Evolutionary conservation across 2,888 invertebrate species (phyloP).

Genomic region (Chaetogeoica ovagalla): DNA sequence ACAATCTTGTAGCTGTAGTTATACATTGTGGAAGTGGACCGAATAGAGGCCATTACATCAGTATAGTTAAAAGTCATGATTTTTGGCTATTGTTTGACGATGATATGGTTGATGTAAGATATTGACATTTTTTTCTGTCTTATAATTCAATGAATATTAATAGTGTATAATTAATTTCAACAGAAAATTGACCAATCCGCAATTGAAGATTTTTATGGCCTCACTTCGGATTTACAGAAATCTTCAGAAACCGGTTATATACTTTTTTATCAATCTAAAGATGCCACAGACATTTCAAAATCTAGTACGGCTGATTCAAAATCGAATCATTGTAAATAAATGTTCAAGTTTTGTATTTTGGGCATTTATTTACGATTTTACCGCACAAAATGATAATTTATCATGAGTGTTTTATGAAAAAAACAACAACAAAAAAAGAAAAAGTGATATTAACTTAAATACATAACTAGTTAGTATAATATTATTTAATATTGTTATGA

Average conservation of each 20-base stretch:
- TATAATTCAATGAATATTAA: background rate
- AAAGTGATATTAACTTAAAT: conserved; percentile 46
- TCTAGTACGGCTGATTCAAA: conserved; percentile 55
- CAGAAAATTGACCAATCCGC: conserved; percentile 99
- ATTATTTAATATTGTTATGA: conserved; percentile 34
- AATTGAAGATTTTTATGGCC: conserved; percentile 99
- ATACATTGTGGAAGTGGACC: conserved; percentile 99
- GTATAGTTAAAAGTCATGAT: conserved; percentile 98
- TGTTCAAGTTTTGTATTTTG: background rate
- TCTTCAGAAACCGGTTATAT: conserved; percentile 99
- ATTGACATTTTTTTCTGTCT: background rate
- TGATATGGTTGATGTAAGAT: conserved; percentile 97
- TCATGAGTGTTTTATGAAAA: conserved; percentile 2
- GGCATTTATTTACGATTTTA: conserved; percentile 28
- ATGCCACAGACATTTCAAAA: conserved; percentile 59
- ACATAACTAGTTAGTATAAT: conserved; percentile 19
- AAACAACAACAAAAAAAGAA: background rate
- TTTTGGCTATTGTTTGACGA: conserved; percentile 99
- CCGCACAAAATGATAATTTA: conserved; percentile 22
- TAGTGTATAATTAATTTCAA: conserved; percentile 57
- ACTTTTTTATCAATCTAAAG: conserved; percentile 95
- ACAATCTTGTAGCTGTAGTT: conserved; percentile 98
- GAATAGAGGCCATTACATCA: conserved; percentile 99
- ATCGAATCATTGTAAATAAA: conserved; percentile 51
- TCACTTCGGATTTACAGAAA: conserved; percentile 97